Conservation (phyloP, 2,888 invertebrate species). For the Cryptocheilus praepositus region DNA sequence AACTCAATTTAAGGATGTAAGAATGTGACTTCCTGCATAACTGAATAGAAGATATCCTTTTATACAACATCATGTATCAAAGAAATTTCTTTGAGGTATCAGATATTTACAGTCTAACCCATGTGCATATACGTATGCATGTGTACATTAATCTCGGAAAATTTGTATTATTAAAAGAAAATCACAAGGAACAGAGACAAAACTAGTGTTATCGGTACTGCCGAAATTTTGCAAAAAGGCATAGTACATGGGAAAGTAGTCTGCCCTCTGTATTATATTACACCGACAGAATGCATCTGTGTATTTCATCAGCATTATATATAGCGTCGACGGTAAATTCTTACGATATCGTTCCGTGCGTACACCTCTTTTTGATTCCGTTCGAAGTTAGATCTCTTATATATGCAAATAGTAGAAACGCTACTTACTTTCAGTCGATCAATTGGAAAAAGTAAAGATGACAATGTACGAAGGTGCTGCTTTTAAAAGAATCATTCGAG, state of each 20-base stretch:
- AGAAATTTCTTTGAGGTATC: constrained; percentile 40
- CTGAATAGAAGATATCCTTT: constrained; percentile 32
- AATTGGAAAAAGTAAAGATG: constrained; percentile 33
- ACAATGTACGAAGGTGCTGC: constrained; percentile 31
- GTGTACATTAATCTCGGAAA: constrained; percentile 29
- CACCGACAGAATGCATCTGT: constrained; percentile 19
- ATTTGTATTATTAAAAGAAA: constrained; percentile 28
- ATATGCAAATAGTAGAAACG: constrained; percentile 41
- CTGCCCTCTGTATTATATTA: constrained; percentile 29
- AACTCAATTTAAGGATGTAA: constrained; percentile 17
- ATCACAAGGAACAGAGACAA: neutral
- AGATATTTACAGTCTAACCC: constrained; percentile 39
- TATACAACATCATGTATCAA: constrained; percentile 35
- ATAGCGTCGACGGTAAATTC: constrained; percentile 5
- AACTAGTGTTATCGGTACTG: too few relatives aligned
- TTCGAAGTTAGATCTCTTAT: constrained; percentile 24
- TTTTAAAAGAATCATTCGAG: constrained; percentile 28
- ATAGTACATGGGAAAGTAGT: constrained; percentile 36
- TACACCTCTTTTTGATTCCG: constrained; percentile 24
- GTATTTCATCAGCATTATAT: constrained; percentile 28
- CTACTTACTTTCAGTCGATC: constrained; percentile 47
- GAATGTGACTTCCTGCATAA: constrained; percentile 38
- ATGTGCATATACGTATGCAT: neutral
- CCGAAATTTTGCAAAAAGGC: constrained; percentile 19
- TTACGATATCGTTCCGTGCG: constrained; percentile 1